Conservation (phyloP, 2,113 vertebrate species). For the Thamnaconus septentrionalis region DNA sequence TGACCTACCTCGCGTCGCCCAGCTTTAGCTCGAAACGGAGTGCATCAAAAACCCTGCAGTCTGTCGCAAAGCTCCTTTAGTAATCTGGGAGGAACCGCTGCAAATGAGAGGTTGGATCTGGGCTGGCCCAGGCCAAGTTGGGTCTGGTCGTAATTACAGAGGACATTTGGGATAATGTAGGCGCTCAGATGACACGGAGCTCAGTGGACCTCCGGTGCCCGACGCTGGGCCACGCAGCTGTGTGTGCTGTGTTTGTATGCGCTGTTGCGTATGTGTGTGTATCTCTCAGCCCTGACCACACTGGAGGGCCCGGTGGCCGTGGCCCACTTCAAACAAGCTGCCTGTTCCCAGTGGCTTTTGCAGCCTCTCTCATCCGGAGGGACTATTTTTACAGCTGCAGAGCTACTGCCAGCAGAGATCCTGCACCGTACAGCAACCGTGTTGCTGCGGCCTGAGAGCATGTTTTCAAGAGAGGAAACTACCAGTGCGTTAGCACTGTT, state of each 20-base stretch:
- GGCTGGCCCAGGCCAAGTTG: conserved; percentile 53
- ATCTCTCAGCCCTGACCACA: conserved; percentile 16
- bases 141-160: conserved; percentile 75
- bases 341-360: conserved; percentile 73
- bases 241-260: conserved; percentile 16
- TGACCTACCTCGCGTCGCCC: conserved; percentile 56
- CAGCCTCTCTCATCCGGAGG: conserved; percentile 73
- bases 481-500: no score
- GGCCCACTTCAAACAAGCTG: conserved; percentile 73
- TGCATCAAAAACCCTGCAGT: conserved; percentile 36
- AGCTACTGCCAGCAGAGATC: conserved; percentile 19
- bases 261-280: conserved; percentile 19
- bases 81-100: conserved; percentile 57
- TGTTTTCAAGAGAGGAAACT: neutral
- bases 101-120: conserved; percentile 68
- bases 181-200: conserved; percentile 53
- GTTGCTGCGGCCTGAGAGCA: neutral
- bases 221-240: conserved; percentile 11
- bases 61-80: conserved; percentile 62
- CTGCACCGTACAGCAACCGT: conserved; percentile 1
- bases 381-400: conserved; percentile 70
- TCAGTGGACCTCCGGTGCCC: conserved; percentile 49
- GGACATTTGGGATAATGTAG: conserved; percentile 58
- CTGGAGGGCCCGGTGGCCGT: conserved; percentile 40
- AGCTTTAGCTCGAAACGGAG: conserved; percentile 23